Conservation (phyloP, 1,140 invertebrate genomes). For the Lasioglossum albipes region DNA sequence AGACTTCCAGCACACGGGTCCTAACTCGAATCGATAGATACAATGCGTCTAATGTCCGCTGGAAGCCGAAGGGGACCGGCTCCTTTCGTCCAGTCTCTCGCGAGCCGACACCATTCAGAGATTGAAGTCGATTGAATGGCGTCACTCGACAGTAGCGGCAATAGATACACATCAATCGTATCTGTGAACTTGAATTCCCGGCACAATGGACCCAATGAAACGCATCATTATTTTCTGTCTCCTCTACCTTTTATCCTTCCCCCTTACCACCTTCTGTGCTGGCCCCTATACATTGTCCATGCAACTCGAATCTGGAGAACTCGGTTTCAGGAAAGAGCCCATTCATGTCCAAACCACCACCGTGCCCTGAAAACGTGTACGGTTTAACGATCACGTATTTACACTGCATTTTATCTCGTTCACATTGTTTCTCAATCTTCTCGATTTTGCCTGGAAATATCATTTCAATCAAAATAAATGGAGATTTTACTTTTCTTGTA, state of each 20-base stretch:
- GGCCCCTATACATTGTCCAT: background rate
- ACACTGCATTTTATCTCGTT: background rate
- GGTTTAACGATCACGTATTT: background rate
- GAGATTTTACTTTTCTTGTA: too few species aligned
- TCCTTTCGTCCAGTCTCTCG: constrained; percentile 22
- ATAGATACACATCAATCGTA: constrained; percentile 64
- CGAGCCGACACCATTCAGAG: constrained; percentile 59
- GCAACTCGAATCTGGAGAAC: background rate
- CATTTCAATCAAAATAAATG: too few species aligned
- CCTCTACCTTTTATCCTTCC: constrained; percentile 24
- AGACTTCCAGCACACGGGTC: background rate
- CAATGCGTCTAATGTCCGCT: constrained; percentile 60
- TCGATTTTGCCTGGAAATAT: too few species aligned
- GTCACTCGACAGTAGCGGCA: constrained; percentile 34
- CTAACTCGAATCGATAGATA: constrained; percentile 52
- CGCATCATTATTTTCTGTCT: constrained; percentile 67
- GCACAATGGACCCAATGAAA: constrained; percentile 70
- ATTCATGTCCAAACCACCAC: background rate
- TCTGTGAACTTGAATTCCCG: constrained; percentile 69
- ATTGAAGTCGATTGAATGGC: constrained; percentile 70
- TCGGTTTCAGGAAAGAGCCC: background rate
- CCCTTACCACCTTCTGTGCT: background rate
- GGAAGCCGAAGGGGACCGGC: constrained; percentile 40
- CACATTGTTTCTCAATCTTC: background rate
- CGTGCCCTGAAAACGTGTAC: background rate